These are phyloP conservation scores for Lucilia sericata DNA, from an alignment of 1,140 invertebrate species.

Conservation along the genomic window DNA sequence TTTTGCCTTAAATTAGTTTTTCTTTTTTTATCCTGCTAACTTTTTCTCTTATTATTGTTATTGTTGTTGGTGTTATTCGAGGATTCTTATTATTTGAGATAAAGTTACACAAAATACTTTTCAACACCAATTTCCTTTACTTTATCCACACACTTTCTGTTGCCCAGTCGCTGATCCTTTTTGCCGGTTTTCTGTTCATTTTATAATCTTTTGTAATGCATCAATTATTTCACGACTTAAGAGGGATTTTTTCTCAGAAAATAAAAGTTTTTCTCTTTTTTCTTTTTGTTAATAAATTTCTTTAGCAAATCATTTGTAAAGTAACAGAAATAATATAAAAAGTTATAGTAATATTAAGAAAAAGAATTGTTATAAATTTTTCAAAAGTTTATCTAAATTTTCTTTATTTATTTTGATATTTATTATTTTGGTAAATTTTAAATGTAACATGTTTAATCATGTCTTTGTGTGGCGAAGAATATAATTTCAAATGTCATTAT, in stretches of 20 bases:
- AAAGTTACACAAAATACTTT: conserved; percentile 6
- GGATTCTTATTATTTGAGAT: background rate
- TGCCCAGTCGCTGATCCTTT: background rate
- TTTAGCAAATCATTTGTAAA: background rate
- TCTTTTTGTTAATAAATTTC: background rate
- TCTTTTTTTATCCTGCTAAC: background rate
- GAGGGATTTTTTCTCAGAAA: background rate
- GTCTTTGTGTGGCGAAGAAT: background rate
- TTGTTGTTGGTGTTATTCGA: background rate
- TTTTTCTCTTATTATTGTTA: background rate
- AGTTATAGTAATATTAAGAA: background rate
- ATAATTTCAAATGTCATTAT: background rate
- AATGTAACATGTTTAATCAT: background rate
- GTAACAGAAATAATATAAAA: background rate
- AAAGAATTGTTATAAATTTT: background rate
- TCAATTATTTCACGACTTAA: conserved; percentile 29
- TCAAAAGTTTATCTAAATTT: background rate
- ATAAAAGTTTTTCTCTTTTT: background rate
- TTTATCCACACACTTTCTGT: background rate
- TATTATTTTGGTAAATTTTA: background rate
- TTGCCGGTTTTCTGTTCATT: background rate
- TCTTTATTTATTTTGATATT: background rate
- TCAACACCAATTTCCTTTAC: conserved; percentile 12
- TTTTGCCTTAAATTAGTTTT: background rate
- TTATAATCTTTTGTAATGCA: conserved; percentile 25